A percentile compares a stretch with the other conserved stretches of the same genome.
Evolutionary conservation across 2,797 vertebrate species (phyloP).

Genomic region (Clamator glandarius): DNA sequence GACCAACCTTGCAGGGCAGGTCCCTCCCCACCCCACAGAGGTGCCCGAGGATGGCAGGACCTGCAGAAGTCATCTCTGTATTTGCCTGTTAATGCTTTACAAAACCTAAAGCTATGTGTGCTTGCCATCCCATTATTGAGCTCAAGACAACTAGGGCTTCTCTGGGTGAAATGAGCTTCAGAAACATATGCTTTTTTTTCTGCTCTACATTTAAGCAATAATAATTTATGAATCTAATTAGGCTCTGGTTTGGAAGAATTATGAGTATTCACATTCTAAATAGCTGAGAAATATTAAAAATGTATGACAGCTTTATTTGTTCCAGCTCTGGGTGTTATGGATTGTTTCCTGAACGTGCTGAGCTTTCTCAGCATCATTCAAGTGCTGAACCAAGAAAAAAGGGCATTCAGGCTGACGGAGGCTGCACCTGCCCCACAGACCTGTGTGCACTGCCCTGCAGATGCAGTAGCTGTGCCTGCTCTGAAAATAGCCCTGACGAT

Average conservation of each 20-base stretch:
- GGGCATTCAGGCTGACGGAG: background rate
- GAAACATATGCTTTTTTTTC: background rate
- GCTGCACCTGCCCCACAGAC: background rate
- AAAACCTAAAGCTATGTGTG: accelerated
- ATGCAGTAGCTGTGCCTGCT: accelerated
- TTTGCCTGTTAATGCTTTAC: background rate
- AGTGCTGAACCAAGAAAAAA: background rate
- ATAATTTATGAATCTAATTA: conserved; percentile 51
- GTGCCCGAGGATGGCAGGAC: background rate
- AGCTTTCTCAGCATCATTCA: background rate
- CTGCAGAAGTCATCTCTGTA: background rate
- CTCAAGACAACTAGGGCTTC: background rate
- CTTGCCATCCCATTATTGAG: background rate
- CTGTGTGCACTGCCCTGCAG: background rate
- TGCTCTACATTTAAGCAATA: background rate
- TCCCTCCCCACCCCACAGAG: background rate
- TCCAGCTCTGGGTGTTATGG: background rate
- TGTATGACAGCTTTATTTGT: conserved; percentile 29
- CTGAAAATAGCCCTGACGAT: background rate
- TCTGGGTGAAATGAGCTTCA: background rate
- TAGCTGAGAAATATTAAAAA: conserved; percentile 27
- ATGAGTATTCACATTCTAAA: conserved; percentile 54
- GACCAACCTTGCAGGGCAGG: background rate
- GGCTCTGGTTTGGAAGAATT: conserved; percentile 41
- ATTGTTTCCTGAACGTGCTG: background rate